These are phyloP conservation scores for Nymphalis c-album DNA, from an alignment of 2,888 invertebrate species.

Conservation along the genomic window DNA sequence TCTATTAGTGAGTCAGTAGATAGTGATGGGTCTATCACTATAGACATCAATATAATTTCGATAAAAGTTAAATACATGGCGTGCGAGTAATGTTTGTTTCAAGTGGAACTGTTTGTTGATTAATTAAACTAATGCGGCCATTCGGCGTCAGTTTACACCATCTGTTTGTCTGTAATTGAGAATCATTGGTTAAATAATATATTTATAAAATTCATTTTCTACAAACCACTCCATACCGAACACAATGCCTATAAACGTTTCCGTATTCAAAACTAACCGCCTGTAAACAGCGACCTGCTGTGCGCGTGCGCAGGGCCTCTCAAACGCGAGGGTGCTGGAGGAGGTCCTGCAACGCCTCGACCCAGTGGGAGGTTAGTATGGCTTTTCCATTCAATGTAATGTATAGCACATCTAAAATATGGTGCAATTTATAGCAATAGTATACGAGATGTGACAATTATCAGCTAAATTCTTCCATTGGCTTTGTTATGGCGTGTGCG, in stretches of 20 bases:
- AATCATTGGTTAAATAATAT: not conserved
- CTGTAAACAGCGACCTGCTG: conserved; percentile 14
- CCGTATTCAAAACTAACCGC: conserved; percentile 27
- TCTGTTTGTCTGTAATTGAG: conserved; percentile 5
- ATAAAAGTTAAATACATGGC: too few relatives aligned
- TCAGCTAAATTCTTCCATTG: too few relatives aligned
- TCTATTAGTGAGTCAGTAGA: too few relatives aligned
- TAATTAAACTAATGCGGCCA: too few relatives aligned
- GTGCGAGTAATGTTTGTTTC: too few relatives aligned
- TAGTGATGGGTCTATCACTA: too few relatives aligned
- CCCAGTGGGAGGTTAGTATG: conserved; percentile 26
- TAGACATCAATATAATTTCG: too few relatives aligned
- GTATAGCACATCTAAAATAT: not conserved
- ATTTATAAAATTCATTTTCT: not conserved
- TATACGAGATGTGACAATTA: too few relatives aligned
- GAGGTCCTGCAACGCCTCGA: conserved; percentile 27
- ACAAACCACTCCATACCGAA: not conserved
- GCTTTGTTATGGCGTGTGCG: too few relatives aligned
- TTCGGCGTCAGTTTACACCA: not conserved
- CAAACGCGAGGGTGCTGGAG: conserved; percentile 9
- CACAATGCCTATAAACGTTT: conserved; percentile 11
- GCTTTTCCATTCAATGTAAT: not conserved
- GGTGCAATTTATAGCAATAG: too few relatives aligned
- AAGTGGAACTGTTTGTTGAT: too few relatives aligned
- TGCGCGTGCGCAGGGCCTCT: conserved; percentile 17